A percentile compares a stretch with the other conserved stretches of the same genome.
Evolutionary conservation across 2,888 invertebrate species (phyloP).

Genomic region (Brachyptera risi): DNA sequence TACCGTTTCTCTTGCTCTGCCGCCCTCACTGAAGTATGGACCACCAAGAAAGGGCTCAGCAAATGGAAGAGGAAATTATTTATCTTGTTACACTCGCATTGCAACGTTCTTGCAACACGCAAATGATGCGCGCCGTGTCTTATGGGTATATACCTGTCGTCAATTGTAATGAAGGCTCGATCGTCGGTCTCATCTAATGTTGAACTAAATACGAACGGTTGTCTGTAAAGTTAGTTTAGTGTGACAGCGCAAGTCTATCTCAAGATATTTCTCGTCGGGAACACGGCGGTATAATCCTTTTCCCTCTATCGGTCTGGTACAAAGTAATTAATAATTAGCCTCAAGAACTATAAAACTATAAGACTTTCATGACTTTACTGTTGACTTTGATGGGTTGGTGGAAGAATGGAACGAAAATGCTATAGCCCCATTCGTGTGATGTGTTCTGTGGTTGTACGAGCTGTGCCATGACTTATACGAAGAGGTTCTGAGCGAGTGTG

Average conservation of each 20-base stretch:
- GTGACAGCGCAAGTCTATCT: too few species aligned
- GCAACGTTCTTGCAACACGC: too few species aligned
- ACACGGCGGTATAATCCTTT: too few species aligned
- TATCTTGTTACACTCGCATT: background rate
- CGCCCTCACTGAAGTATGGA: background rate
- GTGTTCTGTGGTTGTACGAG: background rate
- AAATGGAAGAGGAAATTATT: background rate
- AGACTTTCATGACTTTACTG: conserved; percentile 6
- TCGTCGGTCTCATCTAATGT: too few species aligned
- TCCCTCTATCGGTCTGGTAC: too few species aligned
- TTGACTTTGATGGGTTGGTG: background rate
- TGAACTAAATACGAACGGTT: background rate
- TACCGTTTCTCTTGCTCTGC: background rate
- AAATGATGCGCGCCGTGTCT: too few species aligned
- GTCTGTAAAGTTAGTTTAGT: too few species aligned
- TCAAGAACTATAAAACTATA: conserved; percentile 7
- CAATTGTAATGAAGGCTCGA: too few species aligned
- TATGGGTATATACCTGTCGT: too few species aligned
- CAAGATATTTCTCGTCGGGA: too few species aligned
- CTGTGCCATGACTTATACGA: background rate
- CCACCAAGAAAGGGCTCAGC: conserved; percentile 14
- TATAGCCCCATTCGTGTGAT: background rate
- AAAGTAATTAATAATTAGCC: conserved; percentile 20
- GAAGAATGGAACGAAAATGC: background rate
- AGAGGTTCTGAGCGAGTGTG: background rate